Evolutionary conservation across 2,888 invertebrate species (phyloP).

Genomic region (Drosophila siamana): DNA sequence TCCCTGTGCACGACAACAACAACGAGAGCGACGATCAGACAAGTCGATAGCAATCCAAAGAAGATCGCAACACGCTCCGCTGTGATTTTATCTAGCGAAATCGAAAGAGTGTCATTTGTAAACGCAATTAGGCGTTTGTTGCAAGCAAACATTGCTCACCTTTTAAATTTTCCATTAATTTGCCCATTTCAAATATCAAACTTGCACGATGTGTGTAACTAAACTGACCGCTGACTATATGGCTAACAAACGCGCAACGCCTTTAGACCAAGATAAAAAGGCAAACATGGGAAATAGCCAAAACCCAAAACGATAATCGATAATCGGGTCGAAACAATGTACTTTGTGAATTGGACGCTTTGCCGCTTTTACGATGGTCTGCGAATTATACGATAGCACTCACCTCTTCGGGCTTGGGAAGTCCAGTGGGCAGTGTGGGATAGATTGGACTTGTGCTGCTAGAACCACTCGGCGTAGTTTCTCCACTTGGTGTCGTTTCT

Average conservation of each 20-base stretch:
- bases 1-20: constrained; percentile 70
- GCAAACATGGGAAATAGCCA: constrained; percentile 2
- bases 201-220: constrained; percentile 25
- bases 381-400: constrained; percentile 43
- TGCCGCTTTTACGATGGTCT: constrained; percentile 65
- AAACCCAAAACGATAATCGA: constrained; percentile 27
- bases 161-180: constrained; percentile 40
- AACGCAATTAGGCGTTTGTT: background rate
- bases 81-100: constrained; percentile 56
- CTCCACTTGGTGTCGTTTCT: constrained; percentile 17
- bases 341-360: constrained; percentile 53
- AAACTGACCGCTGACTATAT: constrained; percentile 31
- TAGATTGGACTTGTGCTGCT: constrained; percentile 49
- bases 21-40: constrained; percentile 67
- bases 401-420: constrained; percentile 80
- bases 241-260: constrained; percentile 4
- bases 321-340: constrained; percentile 46
- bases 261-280: constrained; percentile 49
- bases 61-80: constrained; percentile 71
- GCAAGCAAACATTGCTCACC: constrained; percentile 43
- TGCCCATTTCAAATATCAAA: constrained; percentile 44
- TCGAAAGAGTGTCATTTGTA: constrained; percentile 3
- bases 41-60: constrained; percentile 68
- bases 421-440: constrained; percentile 78
- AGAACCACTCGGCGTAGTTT: constrained; percentile 10